Conservation (phyloP, 2,113 vertebrate species). For the Rutilus rutilus region DNA sequence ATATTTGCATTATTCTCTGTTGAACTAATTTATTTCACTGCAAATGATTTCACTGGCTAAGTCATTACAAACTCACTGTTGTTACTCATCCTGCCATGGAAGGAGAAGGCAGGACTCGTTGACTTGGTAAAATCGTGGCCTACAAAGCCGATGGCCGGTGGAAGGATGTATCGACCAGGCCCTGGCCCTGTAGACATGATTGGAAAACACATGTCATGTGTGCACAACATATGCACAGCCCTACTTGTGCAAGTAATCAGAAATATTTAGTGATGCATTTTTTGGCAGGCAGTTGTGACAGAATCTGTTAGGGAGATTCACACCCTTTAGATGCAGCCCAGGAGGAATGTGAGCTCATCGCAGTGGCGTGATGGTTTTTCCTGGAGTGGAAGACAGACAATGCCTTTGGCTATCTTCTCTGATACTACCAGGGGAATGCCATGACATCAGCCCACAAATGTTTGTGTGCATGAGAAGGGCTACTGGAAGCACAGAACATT, state of each 20-base stretch:
- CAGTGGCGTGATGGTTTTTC: conserved; percentile 22
- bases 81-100: conserved; percentile 71
- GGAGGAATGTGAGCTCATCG: conserved; percentile 41
- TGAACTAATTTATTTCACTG: conserved; percentile 4
- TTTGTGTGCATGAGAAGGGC: conserved; percentile 39
- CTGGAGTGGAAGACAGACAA: not conserved
- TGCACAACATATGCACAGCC: not conserved
- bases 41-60: conserved; percentile 9
- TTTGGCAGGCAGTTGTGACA: conserved; percentile 12
- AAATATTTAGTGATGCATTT: conserved; percentile 26
- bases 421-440: conserved; percentile 34
- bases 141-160: conserved; percentile 78
- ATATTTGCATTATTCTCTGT: not conserved
- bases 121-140: conserved; percentile 81
- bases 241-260: not conserved
- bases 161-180: conserved; percentile 78
- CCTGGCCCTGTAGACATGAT: conserved; percentile 73
- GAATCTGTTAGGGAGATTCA: conserved; percentile 1
- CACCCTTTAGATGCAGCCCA: conserved; percentile 39
- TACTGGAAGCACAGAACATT: conserved; percentile 48
- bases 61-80: conserved; percentile 67
- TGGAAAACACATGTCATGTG: conserved; percentile 7
- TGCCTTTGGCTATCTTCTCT: conserved; percentile 44
- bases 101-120: conserved; percentile 78
- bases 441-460: conserved; percentile 58